Evolutionary conservation across 2,888 invertebrate genomes (phyloP), one percentile per base, ranked within the genome.

Genomic region (Myopa tessellatipennis): DNA sequence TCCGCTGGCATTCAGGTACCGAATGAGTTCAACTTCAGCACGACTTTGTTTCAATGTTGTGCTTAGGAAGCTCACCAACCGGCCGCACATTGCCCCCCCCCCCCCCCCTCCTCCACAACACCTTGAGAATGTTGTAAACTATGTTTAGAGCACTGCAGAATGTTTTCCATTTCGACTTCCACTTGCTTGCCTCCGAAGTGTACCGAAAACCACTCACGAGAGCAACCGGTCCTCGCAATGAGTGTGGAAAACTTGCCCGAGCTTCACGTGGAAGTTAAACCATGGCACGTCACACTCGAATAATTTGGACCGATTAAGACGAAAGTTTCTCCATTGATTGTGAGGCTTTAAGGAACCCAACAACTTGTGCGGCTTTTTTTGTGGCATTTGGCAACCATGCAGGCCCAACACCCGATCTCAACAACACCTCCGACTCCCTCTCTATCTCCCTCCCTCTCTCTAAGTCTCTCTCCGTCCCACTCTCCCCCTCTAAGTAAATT

Each of bases 221-320:
- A 4, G 36, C 8, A 36, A 4, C 65, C 38, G 65, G 38, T 61
- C 26, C 36, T 65, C 65, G 65, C 4, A 14, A 18, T 60, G 26
- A 60, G 61, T 40, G 60, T 18, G 4, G 45, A 77, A 80, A 80
- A 80, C 74, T 80, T 81, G 77, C 76, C 60, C 63, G 77, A 77
- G 83, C 84, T 68, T 69, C 86, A 86, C 85, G 86, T 83, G 84
- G 84, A 85, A 87, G 87, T 85, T 85, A 86, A 85, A 86, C 85
- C 16, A 65, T 16, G 83, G 85, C 87, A 87, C 86, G 86, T 87
- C 87, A 84, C 87, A 85, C 86, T 85, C 85, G 86, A 87, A 86
- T 86, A 86, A 86, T 86, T 86, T 86, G 85, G 85, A 87, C 84
- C 86, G 86, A 86, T 86, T 86, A 86, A 87, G 85, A 85, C 82